Evolutionary conservation across 2,888 invertebrate species (phyloP), one percentile per base, ranked within the genome.

Genomic region (Sericinus montela): DNA sequence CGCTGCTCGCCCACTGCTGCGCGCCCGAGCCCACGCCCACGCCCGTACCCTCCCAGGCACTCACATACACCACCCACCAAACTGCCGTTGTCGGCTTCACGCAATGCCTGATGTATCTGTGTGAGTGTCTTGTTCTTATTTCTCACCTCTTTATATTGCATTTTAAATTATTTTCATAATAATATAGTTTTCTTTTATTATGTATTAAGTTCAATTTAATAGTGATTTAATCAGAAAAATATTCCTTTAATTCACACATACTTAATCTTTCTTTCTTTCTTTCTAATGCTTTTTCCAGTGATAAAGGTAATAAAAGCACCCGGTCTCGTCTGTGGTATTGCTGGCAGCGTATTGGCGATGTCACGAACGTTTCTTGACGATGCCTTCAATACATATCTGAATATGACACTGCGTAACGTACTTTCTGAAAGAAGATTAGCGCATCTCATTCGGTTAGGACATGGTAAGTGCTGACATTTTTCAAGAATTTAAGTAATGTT

Each of bases 371-470:
- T 85, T 0, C 58, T 90, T 0, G 92, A 92, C 67, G 76, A 60
- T 0, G 74, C 74, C 29, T 80, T 78, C 63, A 73, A 77, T 57
- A 69, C 55, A 43, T 70, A 67, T 56, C 84, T 85, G 50, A 85
- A 78, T 60, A 68, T 53, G 14, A 73, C 73, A 37, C 81, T 86
- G 42, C 62, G 59, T 25, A 56, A 71, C 0, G 65, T 90, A 15
- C 72, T 92, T 1, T 83, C 80, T 0, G 90, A 92, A 59, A 78
- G 89, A 23, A 80, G 92, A 53, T 64, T 93, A 39, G 90, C 92
- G 10, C 89, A 91, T 65, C 78, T 93, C 0, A 88, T 93, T 41
- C 74, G 82, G 50, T 69, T 92, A 52, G 87, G 92, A 11, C 91
- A 92, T 67, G 90, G 93, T 92, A 63, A 60, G 73, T 44, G 4